Percentiles rank a stretch among this genome's conserved stretches.
These are phyloP conservation scores for Teinopalpus imperialis DNA, from an alignment of 2,888 invertebrate species.

Conservation along the genomic window DNA sequence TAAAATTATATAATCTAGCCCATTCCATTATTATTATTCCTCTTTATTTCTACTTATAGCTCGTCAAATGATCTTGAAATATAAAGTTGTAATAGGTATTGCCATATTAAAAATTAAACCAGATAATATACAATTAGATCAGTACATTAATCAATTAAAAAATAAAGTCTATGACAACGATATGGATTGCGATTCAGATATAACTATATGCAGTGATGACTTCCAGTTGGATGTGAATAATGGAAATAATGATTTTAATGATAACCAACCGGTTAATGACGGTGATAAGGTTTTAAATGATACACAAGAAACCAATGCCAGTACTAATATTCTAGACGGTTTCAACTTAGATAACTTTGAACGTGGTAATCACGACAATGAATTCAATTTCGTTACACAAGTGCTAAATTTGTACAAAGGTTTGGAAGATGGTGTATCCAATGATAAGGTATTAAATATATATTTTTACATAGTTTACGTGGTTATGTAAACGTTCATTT, in stretches of 20 bases:
- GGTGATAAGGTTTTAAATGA: neutral
- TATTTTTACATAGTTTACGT: too few species aligned
- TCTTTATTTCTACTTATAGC: too few species aligned
- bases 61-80: constrained; percentile 49
- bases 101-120: constrained; percentile 54
- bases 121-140: constrained; percentile 34
- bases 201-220: constrained; percentile 51
- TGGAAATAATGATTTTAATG: neutral
- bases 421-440: neutral
- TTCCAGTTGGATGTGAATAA: constrained; percentile 40
- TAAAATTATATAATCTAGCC: too few species aligned
- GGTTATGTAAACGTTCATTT: neutral
- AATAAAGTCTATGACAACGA: constrained; percentile 37
- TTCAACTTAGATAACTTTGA: constrained; percentile 4
- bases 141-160: constrained; percentile 45
- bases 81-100: constrained; percentile 47
- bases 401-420: neutral
- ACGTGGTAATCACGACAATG: neutral
- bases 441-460: constrained; percentile 1
- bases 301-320: neutral
- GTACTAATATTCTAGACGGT: constrained; percentile 16
- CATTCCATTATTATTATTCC: too few species aligned
- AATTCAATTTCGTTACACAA: neutral
- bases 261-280: neutral
- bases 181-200: constrained; percentile 34